These are phyloP conservation scores for Astyanax mexicanus DNA, from an alignment of 2,797 vertebrate species.

Conservation along the genomic window DNA sequence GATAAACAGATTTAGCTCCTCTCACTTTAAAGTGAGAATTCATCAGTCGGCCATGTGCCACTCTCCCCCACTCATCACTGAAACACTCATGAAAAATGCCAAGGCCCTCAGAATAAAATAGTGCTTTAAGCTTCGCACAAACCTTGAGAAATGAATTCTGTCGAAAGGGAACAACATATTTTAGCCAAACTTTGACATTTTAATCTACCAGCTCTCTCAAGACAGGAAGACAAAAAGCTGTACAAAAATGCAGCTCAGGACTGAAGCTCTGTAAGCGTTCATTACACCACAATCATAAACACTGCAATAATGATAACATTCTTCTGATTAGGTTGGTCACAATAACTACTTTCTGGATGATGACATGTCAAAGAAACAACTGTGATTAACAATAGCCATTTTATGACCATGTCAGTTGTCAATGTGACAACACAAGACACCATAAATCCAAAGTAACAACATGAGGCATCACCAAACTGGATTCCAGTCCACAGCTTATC, in stretches of 20 bases:
- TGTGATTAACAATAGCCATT: no score
- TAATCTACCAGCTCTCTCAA: slow-evolving; percentile 1
- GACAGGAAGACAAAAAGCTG: background rate
- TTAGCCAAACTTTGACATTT: slow-evolving; percentile 30
- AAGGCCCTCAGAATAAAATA: slow-evolving; percentile 11
- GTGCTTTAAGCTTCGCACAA: slow-evolving; percentile 2
- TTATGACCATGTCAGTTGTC: no score
- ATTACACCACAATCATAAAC: background rate
- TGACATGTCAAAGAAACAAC: no score
- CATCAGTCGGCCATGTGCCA: background rate
- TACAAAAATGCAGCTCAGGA: background rate
- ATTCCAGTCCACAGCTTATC: no score
- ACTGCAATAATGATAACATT: no score
- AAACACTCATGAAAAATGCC: slow-evolving; percentile 12
- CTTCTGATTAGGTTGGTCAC: no score
- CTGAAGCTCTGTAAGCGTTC: no score
- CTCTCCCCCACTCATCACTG: background rate
- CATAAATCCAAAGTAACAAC: no score
- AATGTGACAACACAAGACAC: no score
- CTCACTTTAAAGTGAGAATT: slow-evolving; percentile 19
- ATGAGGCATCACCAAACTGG: no score
- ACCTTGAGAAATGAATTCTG: slow-evolving; percentile 23
- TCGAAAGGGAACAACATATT: slow-evolving; percentile 14
- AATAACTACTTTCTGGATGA: no score
- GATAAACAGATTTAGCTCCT: background rate